These are phyloP conservation scores for Glossophaga mutica DNA, from an alignment of 2,797 vertebrate genomes.

Conservation along the genomic window DNA sequence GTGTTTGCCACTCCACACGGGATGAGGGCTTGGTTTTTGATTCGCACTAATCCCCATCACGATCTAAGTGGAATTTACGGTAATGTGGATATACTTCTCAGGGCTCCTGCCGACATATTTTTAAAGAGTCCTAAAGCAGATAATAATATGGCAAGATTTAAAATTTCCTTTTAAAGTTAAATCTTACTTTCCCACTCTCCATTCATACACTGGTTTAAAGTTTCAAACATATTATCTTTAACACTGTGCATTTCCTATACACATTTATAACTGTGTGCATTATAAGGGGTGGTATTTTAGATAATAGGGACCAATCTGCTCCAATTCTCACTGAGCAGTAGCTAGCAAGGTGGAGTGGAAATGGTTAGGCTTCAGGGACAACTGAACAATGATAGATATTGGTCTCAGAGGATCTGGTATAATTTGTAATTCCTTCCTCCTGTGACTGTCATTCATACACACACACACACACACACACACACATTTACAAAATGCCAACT, in stretches of 20 bases:
- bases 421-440: neutral
- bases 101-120: conserved; percentile 51
- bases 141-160: conserved; percentile 63
- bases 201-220: conserved; percentile 9
- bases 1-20: conserved; percentile 44
- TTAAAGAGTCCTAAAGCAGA: conserved; percentile 69
- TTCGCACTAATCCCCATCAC: conserved; percentile 63
- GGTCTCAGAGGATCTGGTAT: neutral
- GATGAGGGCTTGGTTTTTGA: conserved; percentile 42
- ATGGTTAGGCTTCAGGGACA: too few relatives aligned
- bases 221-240: neutral
- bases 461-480: too few relatives aligned
- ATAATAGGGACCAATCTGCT: neutral
- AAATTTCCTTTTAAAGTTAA: conserved; percentile 66
- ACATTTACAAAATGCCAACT: neutral
- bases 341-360: neutral
- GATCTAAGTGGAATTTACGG: conserved; percentile 68
- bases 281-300: neutral
- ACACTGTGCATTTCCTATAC: neutral
- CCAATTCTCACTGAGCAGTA: neutral
- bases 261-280: neutral
- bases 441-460: neutral
- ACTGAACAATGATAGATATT: neutral
- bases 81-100: conserved; percentile 71
- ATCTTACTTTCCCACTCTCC: conserved; percentile 34